Base-by-base conservation (phyloP, 1,140 invertebrate species). In the Caligus rogercresseyi region DNA sequence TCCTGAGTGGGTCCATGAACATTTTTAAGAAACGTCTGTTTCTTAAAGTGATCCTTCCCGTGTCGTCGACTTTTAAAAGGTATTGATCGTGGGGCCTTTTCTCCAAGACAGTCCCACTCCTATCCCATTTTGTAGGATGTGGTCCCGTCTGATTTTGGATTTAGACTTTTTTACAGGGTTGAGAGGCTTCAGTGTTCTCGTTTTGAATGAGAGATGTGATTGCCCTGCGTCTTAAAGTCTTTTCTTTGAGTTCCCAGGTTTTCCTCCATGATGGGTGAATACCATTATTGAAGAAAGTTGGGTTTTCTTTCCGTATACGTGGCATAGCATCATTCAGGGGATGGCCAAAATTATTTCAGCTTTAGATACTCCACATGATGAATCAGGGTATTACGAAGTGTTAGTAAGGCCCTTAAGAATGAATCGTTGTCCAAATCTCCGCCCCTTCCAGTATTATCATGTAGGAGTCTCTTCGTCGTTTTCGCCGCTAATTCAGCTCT, bases 341-440 rank as follows among this genome's bases (percentile, higher is more conserved):
- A 21, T 25, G 14, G 58, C 58, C 58, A 60, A 60, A 14, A 60
- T 23, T 16, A 60, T 60, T 18, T 60, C 7, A 25, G 58, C 58
- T 15, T 21, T 21, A 11, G 58, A 60, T 18, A 60, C 15, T 2
- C 16, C 2, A 18, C 19, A 60, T 21, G 23, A 26, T 3, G 58
- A 2, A 15, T 60, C 58, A 25, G 24, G 3, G 58, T 23, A 25
- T 60, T 60, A 7, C 20, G 4, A 16, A 25, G 16, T 19, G 23
- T 26, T 1, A 60, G 19, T 19, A 60, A 1, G 7, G 58, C 58
- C 11, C 16, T 26, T 3, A 60, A 16, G 24, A 60, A 60, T 3
- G 18, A 7, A 60, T 60, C 58, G 20, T 4, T 60, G 24, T 60
- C 16, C 20, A 60, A 25, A 54, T 20, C 15, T 4, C 58, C 24